Percentiles rank a stretch among this genome's conserved stretches.
Evolutionary conservation across 2,797 vertebrate genomes (phyloP).

Genomic region (Thunnus albacares): DNA sequence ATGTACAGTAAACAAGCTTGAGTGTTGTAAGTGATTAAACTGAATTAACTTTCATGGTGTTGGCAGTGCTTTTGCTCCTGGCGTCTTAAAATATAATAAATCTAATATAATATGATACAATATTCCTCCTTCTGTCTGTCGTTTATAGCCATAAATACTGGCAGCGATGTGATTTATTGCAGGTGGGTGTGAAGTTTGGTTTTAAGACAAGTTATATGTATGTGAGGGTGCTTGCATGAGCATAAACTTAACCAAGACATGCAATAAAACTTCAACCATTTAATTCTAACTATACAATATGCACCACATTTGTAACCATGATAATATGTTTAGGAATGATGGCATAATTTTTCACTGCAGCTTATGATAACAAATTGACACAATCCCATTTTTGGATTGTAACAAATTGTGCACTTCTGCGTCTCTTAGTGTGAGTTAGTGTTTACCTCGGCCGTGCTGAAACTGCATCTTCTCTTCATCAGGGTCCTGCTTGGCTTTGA

Average conservation of each 20-base stretch:
- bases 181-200: slow-evolving; percentile 25
- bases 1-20: slow-evolving; percentile 9
- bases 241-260: not conserved
- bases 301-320: not conserved
- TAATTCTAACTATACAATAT: not conserved
- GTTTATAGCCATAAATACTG: slow-evolving; percentile 6
- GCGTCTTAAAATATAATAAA: not conserved
- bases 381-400: not conserved
- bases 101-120: not conserved
- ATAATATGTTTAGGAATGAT: not conserved
- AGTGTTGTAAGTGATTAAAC: slow-evolving; percentile 19
- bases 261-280: not conserved
- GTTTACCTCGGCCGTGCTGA: slow-evolving; percentile 88
- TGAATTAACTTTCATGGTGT: slow-evolving; percentile 1
- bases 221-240: not conserved
- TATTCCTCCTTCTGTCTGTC: slow-evolving; percentile 19
- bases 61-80: slow-evolving; percentile 1
- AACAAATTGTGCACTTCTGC: not conserved
- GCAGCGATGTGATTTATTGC: slow-evolving; percentile 23
- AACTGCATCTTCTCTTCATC: slow-evolving; percentile 92
- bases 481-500: slow-evolving; percentile 91
- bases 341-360: not conserved
- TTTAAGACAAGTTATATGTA: slow-evolving; percentile 11
- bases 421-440: not conserved
- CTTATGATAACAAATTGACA: not conserved